Conservation (phyloP, 2,797 vertebrate species). For the Urocyon cinereoargenteus region DNA sequence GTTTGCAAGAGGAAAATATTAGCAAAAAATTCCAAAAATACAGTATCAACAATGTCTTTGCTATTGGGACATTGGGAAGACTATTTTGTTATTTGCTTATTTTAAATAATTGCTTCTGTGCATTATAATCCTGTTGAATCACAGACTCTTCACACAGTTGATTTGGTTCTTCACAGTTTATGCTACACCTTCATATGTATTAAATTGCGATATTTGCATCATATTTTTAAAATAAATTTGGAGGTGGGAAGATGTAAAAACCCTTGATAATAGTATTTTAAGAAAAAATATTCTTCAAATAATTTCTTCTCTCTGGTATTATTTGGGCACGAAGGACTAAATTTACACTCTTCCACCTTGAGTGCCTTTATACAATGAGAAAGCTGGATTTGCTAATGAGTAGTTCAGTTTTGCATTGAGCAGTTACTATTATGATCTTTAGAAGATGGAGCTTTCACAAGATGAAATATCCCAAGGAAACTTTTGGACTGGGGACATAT, state of each 20-base stretch:
- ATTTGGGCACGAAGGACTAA: neutral
- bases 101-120: neutral
- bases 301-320: neutral
- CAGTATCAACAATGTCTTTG: neutral
- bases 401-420: neutral
- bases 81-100: neutral
- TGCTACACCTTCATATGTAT: neutral
- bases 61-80: neutral
- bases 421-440: neutral
- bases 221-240: conserved; percentile 39
- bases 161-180: conserved; percentile 53
- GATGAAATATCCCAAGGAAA: neutral
- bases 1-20: neutral
- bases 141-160: neutral
- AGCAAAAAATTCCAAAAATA: neutral
- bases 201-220: neutral
- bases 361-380: neutral
- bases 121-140: neutral
- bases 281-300: neutral
- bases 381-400: neutral
- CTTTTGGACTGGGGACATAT: neutral
- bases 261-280: neutral
- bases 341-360: neutral
- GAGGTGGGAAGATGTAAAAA: neutral
- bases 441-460: neutral